Percentiles rank a stretch among this genome's conserved stretches.
phyloP scores from a whole-genome alignment of 2,113 vertebrate species.

The Rhombomys opimus region DNA sequence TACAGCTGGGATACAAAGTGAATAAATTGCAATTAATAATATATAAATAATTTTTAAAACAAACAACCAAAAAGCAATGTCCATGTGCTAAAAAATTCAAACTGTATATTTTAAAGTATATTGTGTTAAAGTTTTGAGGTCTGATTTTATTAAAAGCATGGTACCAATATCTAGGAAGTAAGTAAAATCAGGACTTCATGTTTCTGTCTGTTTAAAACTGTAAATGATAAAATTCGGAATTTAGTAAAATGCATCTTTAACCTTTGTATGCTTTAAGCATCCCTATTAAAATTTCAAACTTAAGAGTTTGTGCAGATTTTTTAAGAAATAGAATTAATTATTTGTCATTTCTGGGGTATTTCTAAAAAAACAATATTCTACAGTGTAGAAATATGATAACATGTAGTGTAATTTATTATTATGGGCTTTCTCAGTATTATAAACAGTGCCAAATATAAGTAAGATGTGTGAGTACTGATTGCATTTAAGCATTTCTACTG shows the following conservation, averaged over 20 bases:
- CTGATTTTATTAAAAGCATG: not conserved
- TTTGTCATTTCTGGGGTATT: slow-evolving; percentile 5
- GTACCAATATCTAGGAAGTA: slow-evolving; percentile 9
- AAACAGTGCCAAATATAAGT: slow-evolving; percentile 1
- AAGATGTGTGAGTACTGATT: not conserved
- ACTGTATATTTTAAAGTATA: slow-evolving; percentile 15
- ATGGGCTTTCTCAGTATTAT: slow-evolving; percentile 21
- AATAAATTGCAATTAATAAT: no score
- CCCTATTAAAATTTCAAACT: slow-evolving; percentile 26
- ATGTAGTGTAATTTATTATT: slow-evolving; percentile 9
- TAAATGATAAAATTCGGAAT: slow-evolving; percentile 38
- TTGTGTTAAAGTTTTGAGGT: slow-evolving; percentile 38
- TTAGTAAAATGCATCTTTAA: slow-evolving; percentile 11
- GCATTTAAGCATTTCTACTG: slow-evolving; percentile 13
- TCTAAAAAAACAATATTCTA: not conserved
- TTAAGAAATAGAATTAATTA: not conserved
- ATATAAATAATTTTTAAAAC: no score
- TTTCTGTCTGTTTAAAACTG: slow-evolving; percentile 42
- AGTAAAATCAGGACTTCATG: slow-evolving; percentile 7
- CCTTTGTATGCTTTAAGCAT: slow-evolving; percentile 14
- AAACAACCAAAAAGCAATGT: not conserved
- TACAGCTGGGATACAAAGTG: no score
- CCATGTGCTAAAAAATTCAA: slow-evolving; percentile 33
- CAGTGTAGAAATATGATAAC: not conserved
- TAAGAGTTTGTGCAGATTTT: not conserved